Evolutionary conservation across 1,140 invertebrate genomes (phyloP), one percentile per base, ranked within the genome.

Genomic region (Ceratoteleas bidentatus): DNA sequence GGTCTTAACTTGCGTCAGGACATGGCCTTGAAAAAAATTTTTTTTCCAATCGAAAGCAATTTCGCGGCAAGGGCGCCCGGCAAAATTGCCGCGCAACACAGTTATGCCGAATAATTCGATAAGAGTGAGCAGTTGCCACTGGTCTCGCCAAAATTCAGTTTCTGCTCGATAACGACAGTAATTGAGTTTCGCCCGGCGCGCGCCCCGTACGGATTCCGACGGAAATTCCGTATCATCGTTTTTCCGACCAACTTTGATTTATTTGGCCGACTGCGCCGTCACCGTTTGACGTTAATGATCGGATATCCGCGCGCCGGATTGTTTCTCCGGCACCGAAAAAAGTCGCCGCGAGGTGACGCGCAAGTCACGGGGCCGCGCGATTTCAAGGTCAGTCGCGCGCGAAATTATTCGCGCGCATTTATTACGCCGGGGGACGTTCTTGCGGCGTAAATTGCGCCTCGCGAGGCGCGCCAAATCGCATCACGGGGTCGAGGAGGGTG

Each of bases 131-230:
- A 64, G 75, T 82, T 80, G 68, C 68, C 57, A 70, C 53, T 66
- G 24, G 54, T 77, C 60, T 58, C 56, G 57, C 61, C 58, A 56
- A 77, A 84, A 86, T 83, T 84, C 79, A 79, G 75, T 85, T 85
- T 82, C 79, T 73, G 62, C 57, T 78, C 81, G 80, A 84, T 86
- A 85, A 85, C 75, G 76, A 83, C 58, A 58, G 65, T 86, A 84
- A 86, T 86, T 74, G 82, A 84, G 84, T 86, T 84, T 70, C 74
- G 82, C 75, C 69, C 70, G 58, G 68, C 68, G 36, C 74, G 57
- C 10, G 16, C 74, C 50, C 45, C 76, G 43, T 13, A 1, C 57
- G 45, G 80, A 81, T 83, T 78, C 73, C 70, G 32, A 13, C 65
- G 68, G 43, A 75, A 82, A 85, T 84, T 72, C 69, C 78, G 56